Percentiles rank a stretch among this genome's conserved stretches.
These are phyloP conservation scores for Nomada hirtipes DNA, from an alignment of 2,888 invertebrate genomes.

Conservation along the genomic window DNA sequence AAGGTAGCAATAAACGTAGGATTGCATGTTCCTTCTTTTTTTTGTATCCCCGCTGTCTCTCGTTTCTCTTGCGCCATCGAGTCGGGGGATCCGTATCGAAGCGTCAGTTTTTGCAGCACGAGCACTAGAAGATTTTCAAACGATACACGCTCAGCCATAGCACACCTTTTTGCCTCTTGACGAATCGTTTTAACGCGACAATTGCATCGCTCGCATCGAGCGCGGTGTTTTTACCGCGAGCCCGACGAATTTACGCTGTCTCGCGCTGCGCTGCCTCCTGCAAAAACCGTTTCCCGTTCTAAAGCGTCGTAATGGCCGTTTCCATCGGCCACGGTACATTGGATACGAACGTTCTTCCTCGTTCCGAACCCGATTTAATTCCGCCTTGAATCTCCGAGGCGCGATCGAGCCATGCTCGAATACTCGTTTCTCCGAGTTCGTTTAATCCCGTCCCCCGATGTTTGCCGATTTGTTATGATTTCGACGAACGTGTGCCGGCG, in stretches of 20 bases:
- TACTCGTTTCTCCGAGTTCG: slow-evolving; percentile 36
- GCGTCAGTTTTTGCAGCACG: neutral
- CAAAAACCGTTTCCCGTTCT: slow-evolving; percentile 54
- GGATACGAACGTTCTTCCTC: slow-evolving; percentile 39
- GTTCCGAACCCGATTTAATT: slow-evolving; percentile 40
- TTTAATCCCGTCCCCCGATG: slow-evolving; percentile 35
- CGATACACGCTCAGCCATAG: neutral
- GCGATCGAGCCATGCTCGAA: slow-evolving; percentile 16
- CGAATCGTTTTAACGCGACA: slow-evolving; percentile 29
- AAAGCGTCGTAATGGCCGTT: slow-evolving; percentile 41
- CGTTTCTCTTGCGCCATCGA: neutral
- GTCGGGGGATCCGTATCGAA: neutral
- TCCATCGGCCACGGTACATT: slow-evolving; percentile 49
- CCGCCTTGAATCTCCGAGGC: slow-evolving; percentile 21
- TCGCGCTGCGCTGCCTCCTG: neutral
- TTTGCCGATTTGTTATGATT: slow-evolving; percentile 9
- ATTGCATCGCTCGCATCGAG: slow-evolving; percentile 22
- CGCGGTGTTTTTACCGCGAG: slow-evolving; percentile 31
- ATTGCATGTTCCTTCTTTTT: too few relatives aligned
- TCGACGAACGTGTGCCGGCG: neutral
- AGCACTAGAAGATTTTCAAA: neutral
- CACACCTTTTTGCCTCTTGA: slow-evolving; percentile 12
- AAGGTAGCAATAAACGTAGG: too few relatives aligned
- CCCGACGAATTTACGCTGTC: slow-evolving; percentile 37
- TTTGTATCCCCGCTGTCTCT: neutral